A percentile compares a stretch with the other conserved stretches of the same genome.
Conservation (phyloP, 2,888 invertebrate genomes). For the Eulithis testata region DNA sequence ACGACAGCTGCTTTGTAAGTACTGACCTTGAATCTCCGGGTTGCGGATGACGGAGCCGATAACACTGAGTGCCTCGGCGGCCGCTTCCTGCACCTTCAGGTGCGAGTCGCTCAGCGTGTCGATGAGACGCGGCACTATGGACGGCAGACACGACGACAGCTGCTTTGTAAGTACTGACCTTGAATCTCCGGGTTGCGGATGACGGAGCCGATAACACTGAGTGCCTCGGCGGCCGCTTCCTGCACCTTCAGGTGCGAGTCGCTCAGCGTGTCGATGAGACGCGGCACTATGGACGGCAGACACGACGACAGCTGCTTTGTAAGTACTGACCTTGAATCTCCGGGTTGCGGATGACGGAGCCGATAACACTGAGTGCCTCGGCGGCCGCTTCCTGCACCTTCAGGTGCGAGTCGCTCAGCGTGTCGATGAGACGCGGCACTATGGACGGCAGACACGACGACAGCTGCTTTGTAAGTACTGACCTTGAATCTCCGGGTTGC, state of each 20-base stretch:
- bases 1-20: constrained; percentile 96
- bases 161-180: constrained; percentile 91
- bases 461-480: constrained; percentile 91
- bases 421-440: constrained; percentile 98
- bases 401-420: constrained; percentile 98
- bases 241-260: constrained; percentile 99
- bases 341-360: constrained; percentile 98
- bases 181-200: constrained; percentile 99
- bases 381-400: constrained; percentile 98
- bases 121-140: constrained; percentile 98
- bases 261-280: constrained; percentile 97
- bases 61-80: constrained; percentile 96
- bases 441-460: constrained; percentile 99
- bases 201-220: constrained; percentile 98
- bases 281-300: constrained; percentile 98
- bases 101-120: constrained; percentile 99
- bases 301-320: constrained; percentile 99
- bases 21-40: constrained; percentile 96
- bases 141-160: constrained; percentile 98
- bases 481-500: constrained; percentile 99
- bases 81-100: constrained; percentile 98
- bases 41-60: constrained; percentile 99
- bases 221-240: constrained; percentile 97
- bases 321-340: constrained; percentile 92
- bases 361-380: constrained; percentile 97